Evolutionary conservation across 37 sponge, comb jelly and placozoan genomes (phyloP).

Genomic region (Tethya wilhelma): DNA sequence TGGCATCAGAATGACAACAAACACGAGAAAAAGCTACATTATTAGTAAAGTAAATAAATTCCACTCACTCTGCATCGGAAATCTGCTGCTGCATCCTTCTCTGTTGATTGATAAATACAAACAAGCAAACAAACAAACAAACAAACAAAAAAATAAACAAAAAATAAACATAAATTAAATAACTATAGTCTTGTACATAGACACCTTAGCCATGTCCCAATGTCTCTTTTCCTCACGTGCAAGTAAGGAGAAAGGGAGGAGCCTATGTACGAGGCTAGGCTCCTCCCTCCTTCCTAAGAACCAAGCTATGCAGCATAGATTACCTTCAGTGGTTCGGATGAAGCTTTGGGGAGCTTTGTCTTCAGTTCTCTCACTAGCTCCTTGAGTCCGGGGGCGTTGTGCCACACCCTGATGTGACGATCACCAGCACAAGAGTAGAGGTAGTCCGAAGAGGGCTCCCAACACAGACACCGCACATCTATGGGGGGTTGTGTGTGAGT

Average conservation of each 20-base stretch:
- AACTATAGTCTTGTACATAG: background rate
- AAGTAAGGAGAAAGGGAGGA: no score
- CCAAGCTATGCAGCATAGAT: no score
- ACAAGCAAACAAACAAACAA: background rate
- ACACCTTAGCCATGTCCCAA: no score
- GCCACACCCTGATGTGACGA: constrained; percentile 76
- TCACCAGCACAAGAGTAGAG: constrained; percentile 79
- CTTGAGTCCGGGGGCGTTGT: constrained; percentile 72
- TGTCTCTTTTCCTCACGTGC: no score
- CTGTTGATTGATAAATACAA: background rate
- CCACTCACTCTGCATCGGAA: constrained; percentile 22
- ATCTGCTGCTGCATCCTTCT: constrained; percentile 34
- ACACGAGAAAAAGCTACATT: no score
- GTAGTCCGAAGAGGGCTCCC: constrained; percentile 68
- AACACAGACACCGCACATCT: constrained; percentile 26
- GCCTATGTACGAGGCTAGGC: no score
- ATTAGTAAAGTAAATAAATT: no score
- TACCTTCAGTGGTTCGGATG: constrained; percentile 73
- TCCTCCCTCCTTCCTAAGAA: no score
- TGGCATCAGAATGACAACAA: no score
- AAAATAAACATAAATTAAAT: background rate
- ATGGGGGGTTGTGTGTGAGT: background rate
- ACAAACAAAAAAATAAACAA: background rate
- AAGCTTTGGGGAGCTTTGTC: constrained; percentile 50
- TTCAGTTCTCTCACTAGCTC: constrained; percentile 52